Conservation (phyloP, 2,113 vertebrate genomes). For the Montifringilla adamsi region DNA sequence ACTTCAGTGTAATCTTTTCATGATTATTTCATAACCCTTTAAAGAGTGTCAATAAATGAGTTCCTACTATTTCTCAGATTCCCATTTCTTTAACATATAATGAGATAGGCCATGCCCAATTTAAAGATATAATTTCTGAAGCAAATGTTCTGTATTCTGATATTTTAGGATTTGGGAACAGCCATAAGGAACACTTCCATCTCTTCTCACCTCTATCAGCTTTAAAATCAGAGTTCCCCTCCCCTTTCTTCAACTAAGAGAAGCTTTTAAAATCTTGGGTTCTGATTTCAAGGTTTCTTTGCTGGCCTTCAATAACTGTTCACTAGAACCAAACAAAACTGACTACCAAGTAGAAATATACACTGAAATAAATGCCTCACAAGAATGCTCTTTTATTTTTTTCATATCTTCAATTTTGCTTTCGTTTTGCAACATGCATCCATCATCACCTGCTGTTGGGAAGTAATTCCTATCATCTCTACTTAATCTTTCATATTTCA, state of each 20-base stretch:
- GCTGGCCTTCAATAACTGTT: background rate
- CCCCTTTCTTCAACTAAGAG: background rate
- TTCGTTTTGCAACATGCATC: background rate
- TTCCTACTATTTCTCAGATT: background rate
- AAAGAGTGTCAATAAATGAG: background rate
- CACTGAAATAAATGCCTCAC: background rate
- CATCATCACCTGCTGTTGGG: background rate
- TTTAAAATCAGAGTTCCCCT: background rate
- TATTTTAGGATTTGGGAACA: background rate
- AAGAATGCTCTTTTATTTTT: background rate
- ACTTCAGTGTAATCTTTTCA: background rate
- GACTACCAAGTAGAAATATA: background rate
- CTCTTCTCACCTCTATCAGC: background rate
- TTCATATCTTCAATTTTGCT: background rate
- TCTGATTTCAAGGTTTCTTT: background rate
- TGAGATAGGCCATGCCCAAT: background rate
- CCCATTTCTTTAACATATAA: background rate
- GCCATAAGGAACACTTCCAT: background rate
- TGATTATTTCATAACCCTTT: background rate
- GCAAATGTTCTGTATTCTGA: background rate
- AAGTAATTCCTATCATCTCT: background rate
- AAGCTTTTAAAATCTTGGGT: background rate
- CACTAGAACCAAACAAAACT: background rate
- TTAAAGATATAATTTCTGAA: background rate
- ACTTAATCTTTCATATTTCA: background rate